Percentiles rank a stretch among this genome's conserved stretches.
phyloP scores from a whole-genome alignment of 1,140 invertebrate species.

The Drosophila dunni region DNA sequence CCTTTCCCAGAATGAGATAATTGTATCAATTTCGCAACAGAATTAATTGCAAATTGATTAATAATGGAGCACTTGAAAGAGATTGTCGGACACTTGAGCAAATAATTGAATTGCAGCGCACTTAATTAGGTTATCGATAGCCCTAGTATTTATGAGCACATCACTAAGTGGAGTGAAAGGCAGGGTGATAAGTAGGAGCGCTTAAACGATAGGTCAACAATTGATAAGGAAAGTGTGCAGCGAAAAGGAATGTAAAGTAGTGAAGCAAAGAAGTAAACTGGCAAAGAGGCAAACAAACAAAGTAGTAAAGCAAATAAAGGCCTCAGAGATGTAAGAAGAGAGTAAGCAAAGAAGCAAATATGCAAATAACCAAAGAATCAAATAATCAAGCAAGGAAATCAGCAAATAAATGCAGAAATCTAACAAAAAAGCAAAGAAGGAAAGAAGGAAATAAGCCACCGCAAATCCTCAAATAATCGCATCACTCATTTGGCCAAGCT shows the following conservation, averaged over 20 bases:
- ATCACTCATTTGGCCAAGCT: constrained; percentile 22
- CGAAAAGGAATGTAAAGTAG: too few relatives aligned
- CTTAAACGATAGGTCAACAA: neutral
- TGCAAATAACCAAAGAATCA: too few relatives aligned
- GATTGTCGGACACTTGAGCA: constrained; percentile 4
- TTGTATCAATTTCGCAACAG: constrained; percentile 3
- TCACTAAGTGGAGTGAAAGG: neutral
- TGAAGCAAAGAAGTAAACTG: neutral
- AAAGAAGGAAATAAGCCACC: constrained; percentile 11
- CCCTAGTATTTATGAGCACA: neutral
- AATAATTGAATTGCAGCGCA: constrained; percentile 7
- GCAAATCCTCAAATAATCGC: constrained; percentile 17
- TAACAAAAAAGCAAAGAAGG: neutral
- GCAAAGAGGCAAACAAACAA: neutral
- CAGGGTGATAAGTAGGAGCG: neutral
- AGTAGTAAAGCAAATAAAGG: too few relatives aligned
- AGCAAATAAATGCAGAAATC: too few relatives aligned
- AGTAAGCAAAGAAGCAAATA: too few relatives aligned
- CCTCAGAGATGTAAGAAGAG: too few relatives aligned
- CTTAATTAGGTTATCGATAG: constrained; percentile 11
- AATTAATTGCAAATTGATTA: constrained; percentile 13
- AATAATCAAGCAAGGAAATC: too few relatives aligned
- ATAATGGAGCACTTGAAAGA: neutral
- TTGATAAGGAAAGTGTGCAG: neutral
- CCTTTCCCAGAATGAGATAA: neutral